Base-by-base conservation (phyloP, 2,113 vertebrate species). In the Hystrix cristata region DNA sequence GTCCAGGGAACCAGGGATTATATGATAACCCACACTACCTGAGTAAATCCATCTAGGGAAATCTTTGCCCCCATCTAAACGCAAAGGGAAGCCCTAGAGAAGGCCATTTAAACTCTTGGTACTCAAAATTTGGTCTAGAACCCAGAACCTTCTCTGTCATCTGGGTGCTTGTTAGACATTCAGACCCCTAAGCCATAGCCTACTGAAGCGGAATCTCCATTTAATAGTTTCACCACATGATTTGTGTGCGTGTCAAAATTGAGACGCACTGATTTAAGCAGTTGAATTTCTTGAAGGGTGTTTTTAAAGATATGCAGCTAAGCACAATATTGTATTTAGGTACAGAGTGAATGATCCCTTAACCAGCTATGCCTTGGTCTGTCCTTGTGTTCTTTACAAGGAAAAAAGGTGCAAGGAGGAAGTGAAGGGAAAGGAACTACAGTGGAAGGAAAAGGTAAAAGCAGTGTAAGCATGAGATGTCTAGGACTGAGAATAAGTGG, bases 151-250 rank as follows among this genome's bases (percentile, higher is more conserved):
- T 67, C 78, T 31, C 7, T 2, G 25, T 29, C 23, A 60, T 14
- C 18, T 84, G 76, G 59, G 25, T 59, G 85, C n/a, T 80, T 78
- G 27, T 86, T 69, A 65, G 89, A 94, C 72, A 71, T 69, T 82
- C 59, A 83, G 80, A 65, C 23, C 51, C 79, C 62, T 11, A 5
- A 38, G 12, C 78, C 12, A 21, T 0, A 67, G 7, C 23, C 23
- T 29, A n/a, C 19, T 74, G 43, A 72, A 93, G 62, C 31, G 64
- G 67, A 83, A 34, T 38, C 25, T 86, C 51, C 43, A 79, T 53
- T 90, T 43, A 80, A 51, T 46, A 34, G 19, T n/a, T 55, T 86
- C n/a, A 18, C n/a, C 65, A n/a, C 2, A n/a, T 60, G 31, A 7
- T 0, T 31, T 9, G 43, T 16, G 2, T 59, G 12, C 16, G n/a